Base-by-base conservation (phyloP, 2,113 vertebrate genomes). In the Nothoprocta pentlandii region DNA sequence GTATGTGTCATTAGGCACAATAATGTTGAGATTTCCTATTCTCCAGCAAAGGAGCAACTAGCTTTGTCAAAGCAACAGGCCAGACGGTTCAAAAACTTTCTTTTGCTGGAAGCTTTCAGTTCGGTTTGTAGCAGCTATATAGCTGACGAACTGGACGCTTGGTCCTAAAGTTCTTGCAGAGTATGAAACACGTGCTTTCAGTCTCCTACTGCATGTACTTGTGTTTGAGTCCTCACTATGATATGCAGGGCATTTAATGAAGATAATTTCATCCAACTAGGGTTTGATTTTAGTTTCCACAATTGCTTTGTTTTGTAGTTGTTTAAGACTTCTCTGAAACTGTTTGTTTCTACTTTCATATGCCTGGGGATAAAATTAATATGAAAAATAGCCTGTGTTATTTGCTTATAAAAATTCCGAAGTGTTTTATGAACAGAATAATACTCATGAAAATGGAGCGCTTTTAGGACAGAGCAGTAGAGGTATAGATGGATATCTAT, bases 261-360 rank as follows among this genome's bases (percentile, higher is more conserved):
- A 34, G 34, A 16, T 82, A 32, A 21, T 5, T 64, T 85, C 22
- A 3, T 30, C 6, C 20, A 4, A 10, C 12, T 20, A 15, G 23
- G 26, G 22, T 66, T 80, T 0, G 0, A 0, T 80, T 88, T 13
- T 13, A 26, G 34, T 74, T 77, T 15, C 9, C 62, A 19, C 28
- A 16, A 66, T 73, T 69, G n/a, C 21, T 15, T 12, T 79, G 30
- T 6, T 77, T 77, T 73, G 26, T 51, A 44, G 6, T 80, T 85
- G 19, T 51, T 9, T 28, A 61, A 44, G 1, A 0, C 4, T 84
- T 85, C 47, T 47, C 28, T 51, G 80, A 67, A 62, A 78, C 16
- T 44, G 12, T 32, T 56, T 76, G 4, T 61, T 39, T 39, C 36
- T 39, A 39, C 36, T 80, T 83, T 5, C 7, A 4, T 44, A 3